A percentile compares a stretch with the other conserved stretches of the same genome.
phyloP scores from a whole-genome alignment of 2,113 vertebrate genomes.

The Eonycteris spelaea region DNA sequence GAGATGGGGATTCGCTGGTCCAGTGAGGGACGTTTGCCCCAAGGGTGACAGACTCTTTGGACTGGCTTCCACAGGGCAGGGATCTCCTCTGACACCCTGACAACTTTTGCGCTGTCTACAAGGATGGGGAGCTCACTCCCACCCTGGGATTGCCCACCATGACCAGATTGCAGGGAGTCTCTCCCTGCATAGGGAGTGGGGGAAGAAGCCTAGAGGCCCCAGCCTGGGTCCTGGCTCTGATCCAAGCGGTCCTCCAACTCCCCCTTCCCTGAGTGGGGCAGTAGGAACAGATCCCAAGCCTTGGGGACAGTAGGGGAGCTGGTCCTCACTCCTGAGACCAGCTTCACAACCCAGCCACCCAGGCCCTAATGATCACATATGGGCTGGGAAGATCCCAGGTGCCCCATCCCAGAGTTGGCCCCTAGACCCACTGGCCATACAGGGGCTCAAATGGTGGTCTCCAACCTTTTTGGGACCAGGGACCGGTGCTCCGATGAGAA shows the following conservation, averaged over 20 bases:
- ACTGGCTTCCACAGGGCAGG: not conserved
- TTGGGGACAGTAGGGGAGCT: not conserved
- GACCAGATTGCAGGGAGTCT: not conserved
- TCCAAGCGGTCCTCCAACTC: too few species aligned
- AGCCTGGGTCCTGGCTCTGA: not conserved
- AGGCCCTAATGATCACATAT: not conserved
- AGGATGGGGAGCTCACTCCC: not conserved
- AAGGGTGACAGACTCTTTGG: not conserved
- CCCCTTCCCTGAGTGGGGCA: not conserved
- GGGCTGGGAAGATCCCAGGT: not conserved
- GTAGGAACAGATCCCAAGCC: not conserved
- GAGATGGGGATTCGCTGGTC: not conserved
- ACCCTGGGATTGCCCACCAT: too few species aligned
- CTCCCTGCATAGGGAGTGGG: fast-evolving
- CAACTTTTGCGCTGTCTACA: not conserved
- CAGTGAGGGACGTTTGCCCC: not conserved
- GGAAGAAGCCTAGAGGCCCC: not conserved
- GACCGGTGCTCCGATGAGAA: too few species aligned
- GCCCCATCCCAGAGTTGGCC: not conserved
- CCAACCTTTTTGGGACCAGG: too few species aligned
- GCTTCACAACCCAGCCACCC: not conserved
- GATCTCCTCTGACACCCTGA: not conserved
- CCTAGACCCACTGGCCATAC: not conserved
- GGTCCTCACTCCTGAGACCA: not conserved
- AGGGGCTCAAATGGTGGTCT: too few species aligned